Conservation (phyloP, 2,113 vertebrate species). For the Anguilla rostrata region DNA sequence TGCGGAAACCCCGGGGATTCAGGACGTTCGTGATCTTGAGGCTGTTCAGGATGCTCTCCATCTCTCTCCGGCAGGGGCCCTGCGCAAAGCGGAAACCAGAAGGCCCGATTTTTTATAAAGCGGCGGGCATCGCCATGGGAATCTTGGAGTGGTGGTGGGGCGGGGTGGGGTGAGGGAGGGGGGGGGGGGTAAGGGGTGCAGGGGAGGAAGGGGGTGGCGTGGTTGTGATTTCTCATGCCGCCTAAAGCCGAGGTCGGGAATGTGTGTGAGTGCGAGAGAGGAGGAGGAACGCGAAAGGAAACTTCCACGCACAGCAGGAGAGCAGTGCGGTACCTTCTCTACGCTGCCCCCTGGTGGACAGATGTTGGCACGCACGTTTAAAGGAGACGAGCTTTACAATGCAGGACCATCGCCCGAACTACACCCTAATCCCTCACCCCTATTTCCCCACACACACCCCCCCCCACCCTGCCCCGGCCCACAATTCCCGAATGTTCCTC, state of each 20-base stretch:
- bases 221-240: background rate
- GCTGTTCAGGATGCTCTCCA: constrained; percentile 88
- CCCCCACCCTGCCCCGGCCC: background rate
- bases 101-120: background rate
- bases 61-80: constrained; percentile 93
- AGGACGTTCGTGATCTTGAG: constrained; percentile 87
- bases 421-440: background rate
- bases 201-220: background rate
- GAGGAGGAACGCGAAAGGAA: background rate
- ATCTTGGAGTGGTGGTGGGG: background rate
- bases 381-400: background rate
- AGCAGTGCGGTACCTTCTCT: background rate
- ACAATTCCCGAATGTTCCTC: background rate
- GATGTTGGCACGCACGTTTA: background rate
- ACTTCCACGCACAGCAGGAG: background rate
- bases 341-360: background rate
- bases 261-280: background rate
- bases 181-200: background rate
- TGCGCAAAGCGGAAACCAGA: constrained; percentile 42
- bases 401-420: background rate
- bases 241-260: background rate
- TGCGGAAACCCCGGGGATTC: constrained; percentile 84
- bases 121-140: background rate
- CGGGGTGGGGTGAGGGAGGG: background rate
- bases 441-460: background rate